These are phyloP conservation scores for Lithophane ornitopus DNA, from an alignment of 2,888 invertebrate genomes.

Conservation along the genomic window DNA sequence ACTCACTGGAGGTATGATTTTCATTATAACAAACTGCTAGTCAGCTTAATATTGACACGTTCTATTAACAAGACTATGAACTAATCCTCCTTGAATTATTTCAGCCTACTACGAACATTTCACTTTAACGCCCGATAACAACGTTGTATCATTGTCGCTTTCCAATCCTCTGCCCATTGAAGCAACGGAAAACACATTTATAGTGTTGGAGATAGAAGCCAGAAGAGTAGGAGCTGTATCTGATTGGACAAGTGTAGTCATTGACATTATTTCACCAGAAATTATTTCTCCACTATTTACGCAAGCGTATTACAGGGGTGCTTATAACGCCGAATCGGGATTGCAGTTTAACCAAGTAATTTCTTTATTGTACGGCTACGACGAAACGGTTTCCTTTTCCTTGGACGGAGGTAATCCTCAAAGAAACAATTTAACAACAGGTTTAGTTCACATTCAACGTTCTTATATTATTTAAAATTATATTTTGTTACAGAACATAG, in stretches of 20 bases:
- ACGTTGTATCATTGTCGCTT: constrained; percentile 68
- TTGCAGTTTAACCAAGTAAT: constrained; percentile 71
- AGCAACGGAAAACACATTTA: constrained; percentile 68
- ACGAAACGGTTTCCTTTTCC: constrained; percentile 72
- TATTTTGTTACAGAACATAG: constrained; percentile 63
- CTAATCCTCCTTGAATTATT: constrained; percentile 49
- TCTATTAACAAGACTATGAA: too few relatives aligned
- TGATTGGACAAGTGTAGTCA: constrained; percentile 71
- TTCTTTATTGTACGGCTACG: constrained; percentile 72
- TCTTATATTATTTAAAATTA: not conserved
- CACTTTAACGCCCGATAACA: constrained; percentile 58
- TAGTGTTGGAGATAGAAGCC: constrained; percentile 80
- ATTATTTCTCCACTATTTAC: constrained; percentile 71
- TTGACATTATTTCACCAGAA: constrained; percentile 71
- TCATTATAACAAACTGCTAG: not conserved
- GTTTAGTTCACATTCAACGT: not conserved
- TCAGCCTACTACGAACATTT: constrained; percentile 74
- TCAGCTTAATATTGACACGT: not conserved
- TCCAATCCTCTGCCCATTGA: constrained; percentile 66
- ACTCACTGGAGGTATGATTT: constrained; percentile 75
- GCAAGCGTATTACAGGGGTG: constrained; percentile 75
- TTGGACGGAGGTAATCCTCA: constrained; percentile 74
- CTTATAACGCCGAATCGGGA: constrained; percentile 68
- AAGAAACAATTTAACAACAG: not conserved
- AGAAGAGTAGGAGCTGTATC: constrained; percentile 75